phyloP scores from a whole-genome alignment of 2,113 vertebrate genomes.

The Otus sunia region DNA sequence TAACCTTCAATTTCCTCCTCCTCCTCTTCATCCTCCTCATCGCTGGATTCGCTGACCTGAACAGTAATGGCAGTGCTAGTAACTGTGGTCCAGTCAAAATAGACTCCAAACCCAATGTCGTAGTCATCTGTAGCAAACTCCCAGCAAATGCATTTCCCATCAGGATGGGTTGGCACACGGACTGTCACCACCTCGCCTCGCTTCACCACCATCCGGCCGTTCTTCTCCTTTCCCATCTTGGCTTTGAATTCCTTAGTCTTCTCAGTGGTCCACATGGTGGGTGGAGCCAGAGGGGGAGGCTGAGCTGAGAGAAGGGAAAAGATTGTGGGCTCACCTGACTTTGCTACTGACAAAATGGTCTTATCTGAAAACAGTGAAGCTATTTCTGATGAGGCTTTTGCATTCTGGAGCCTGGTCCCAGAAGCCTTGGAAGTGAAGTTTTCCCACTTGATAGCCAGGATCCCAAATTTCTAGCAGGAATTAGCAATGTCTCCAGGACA shows the following conservation, averaged over 20 bases:
- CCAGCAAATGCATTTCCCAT: slow-evolving; percentile 94
- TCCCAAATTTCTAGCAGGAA: background rate
- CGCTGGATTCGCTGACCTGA: slow-evolving; percentile 96
- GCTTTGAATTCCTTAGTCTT: slow-evolving; percentile 92
- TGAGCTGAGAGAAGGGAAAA: slow-evolving; percentile 73
- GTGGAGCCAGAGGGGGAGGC: slow-evolving; percentile 84
- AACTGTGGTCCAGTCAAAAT: slow-evolving; percentile 95
- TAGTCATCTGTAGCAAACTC: slow-evolving; percentile 97
- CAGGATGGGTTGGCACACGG: slow-evolving; percentile 90
- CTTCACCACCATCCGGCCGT: slow-evolving; percentile 89
- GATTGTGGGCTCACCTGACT: background rate
- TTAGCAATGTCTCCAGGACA: background rate
- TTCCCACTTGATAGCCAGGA: background rate
- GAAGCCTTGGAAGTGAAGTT: background rate
- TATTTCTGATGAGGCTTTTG: background rate
- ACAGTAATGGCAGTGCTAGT: slow-evolving; percentile 93
- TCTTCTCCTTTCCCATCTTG: slow-evolving; percentile 88
- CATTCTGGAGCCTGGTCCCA: background rate
- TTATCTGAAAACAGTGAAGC: background rate
- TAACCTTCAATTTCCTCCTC: slow-evolving; percentile 87
- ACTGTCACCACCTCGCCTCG: slow-evolving; percentile 95
- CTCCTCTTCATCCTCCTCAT: slow-evolving; percentile 96
- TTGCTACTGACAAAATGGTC: background rate
- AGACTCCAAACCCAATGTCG: slow-evolving; percentile 96
- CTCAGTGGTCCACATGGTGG: slow-evolving; percentile 88